These are phyloP conservation scores for Myrmecophaga tridactyla DNA, from an alignment of 2,113 vertebrate genomes.

Conservation along the genomic window DNA sequence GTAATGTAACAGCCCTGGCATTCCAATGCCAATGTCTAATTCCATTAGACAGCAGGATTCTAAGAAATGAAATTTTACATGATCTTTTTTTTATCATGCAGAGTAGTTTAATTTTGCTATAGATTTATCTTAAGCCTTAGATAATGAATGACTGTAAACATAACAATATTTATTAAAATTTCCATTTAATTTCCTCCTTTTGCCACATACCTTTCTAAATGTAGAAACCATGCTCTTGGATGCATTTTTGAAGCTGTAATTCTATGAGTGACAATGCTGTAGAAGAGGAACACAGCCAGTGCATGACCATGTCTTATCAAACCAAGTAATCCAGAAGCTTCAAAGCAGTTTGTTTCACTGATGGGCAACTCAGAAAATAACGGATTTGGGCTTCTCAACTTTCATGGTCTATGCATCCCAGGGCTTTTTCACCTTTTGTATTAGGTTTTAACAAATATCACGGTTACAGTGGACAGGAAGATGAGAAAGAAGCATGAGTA, in stretches of 20 bases:
- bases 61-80: not conserved
- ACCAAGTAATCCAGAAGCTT: not conserved
- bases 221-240: not conserved
- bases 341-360: not conserved
- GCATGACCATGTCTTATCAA: fast-evolving
- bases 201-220: not conserved
- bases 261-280: not conserved
- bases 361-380: not conserved
- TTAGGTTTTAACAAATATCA: not conserved
- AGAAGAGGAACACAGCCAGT: not conserved
- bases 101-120: not conserved
- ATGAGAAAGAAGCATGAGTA: not conserved
- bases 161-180: constrained; percentile 20
- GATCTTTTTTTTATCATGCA: not conserved
- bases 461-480: not conserved
- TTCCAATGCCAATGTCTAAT: too few relatives aligned
- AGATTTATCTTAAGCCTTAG: constrained; percentile 40
- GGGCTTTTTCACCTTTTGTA: not conserved
- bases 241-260: not conserved
- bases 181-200: constrained; percentile 3
- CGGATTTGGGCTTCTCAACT: not conserved
- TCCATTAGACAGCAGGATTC: not conserved
- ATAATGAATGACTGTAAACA: not conserved
- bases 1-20: too few relatives aligned
- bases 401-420: not conserved